Percentiles rank a stretch among this genome's conserved stretches.
These are phyloP conservation scores for Xanthorhoe spadicearia DNA, from an alignment of 2,888 invertebrate genomes.

Conservation along the genomic window DNA sequence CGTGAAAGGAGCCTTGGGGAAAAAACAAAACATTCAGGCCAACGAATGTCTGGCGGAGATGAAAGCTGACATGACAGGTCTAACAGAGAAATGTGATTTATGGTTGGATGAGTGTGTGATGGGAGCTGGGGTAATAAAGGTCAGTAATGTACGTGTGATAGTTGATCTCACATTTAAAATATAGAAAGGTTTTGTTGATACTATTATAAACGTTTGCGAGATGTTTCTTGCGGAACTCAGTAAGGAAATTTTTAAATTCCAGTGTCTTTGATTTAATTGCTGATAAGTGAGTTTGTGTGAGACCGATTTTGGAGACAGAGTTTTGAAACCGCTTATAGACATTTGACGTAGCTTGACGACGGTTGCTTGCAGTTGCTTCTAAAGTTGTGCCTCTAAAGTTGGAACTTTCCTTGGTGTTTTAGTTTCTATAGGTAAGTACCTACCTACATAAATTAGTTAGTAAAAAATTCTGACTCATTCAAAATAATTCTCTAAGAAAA, in stretches of 20 bases:
- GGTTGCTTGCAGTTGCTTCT: no score
- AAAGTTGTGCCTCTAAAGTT: no score
- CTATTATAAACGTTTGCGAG: neutral
- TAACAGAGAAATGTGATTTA: conserved; percentile 53
- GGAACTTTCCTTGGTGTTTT: no score
- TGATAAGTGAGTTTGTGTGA: no score
- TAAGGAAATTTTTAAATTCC: neutral
- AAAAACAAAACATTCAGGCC: conserved; percentile 66
- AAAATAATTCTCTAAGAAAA: neutral
- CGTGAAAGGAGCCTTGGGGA: conserved; percentile 67
- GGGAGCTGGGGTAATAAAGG: conserved; percentile 22
- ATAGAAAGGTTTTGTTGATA: neutral
- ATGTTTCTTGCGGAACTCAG: neutral
- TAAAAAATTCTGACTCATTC: neutral
- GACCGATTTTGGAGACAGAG: no score
- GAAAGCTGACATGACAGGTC: conserved; percentile 54
- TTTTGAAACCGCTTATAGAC: no score
- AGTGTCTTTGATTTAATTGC: no score
- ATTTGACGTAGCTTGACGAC: no score
- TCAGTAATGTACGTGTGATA: conserved; percentile 12
- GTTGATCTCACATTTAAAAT: neutral
- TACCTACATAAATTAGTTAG: no score
- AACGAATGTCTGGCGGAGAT: conserved; percentile 53
- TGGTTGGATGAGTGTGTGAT: conserved; percentile 20
- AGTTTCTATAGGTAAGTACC: no score